These are phyloP conservation scores for Anguilla rostrata DNA, from an alignment of 2,113 vertebrate genomes.

Conservation along the genomic window DNA sequence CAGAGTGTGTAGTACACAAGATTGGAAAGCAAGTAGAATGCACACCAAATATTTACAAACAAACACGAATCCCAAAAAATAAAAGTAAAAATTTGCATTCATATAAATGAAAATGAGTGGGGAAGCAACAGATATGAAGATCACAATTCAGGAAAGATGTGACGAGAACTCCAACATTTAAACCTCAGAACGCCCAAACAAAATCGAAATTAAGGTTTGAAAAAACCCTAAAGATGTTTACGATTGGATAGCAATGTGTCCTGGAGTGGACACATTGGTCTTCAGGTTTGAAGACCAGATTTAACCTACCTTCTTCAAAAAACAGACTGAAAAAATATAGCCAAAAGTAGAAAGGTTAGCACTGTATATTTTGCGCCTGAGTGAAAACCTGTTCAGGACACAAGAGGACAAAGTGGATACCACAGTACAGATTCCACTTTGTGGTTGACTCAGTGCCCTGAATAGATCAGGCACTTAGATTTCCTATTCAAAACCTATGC, in stretches of 20 bases:
- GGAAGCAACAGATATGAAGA: not conserved
- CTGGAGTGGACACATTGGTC: not conserved
- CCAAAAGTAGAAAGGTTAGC: no score
- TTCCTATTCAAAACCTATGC: no score
- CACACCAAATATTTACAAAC: slow-evolving; percentile 44
- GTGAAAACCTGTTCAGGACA: no score
- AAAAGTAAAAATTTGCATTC: slow-evolving; percentile 61
- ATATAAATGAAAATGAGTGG: slow-evolving; percentile 40
- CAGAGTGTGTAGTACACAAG: slow-evolving; percentile 53
- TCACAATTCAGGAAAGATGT: not conserved
- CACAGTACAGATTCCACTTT: no score
- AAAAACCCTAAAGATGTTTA: not conserved
- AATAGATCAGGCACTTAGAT: no score
- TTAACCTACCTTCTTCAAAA: no score
- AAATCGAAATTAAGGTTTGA: not conserved
- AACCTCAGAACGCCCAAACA: not conserved
- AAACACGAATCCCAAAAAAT: slow-evolving; percentile 43
- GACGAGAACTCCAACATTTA: not conserved
- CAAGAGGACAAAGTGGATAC: no score
- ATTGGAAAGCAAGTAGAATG: slow-evolving; percentile 53
- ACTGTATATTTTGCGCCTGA: no score
- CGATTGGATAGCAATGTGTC: not conserved
- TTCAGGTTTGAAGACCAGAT: no score
- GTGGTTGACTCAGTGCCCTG: no score
- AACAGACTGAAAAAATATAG: no score